Evolutionary conservation across 2,888 invertebrate genomes (phyloP).

Genomic region (Sphecodes monilicornis): DNA sequence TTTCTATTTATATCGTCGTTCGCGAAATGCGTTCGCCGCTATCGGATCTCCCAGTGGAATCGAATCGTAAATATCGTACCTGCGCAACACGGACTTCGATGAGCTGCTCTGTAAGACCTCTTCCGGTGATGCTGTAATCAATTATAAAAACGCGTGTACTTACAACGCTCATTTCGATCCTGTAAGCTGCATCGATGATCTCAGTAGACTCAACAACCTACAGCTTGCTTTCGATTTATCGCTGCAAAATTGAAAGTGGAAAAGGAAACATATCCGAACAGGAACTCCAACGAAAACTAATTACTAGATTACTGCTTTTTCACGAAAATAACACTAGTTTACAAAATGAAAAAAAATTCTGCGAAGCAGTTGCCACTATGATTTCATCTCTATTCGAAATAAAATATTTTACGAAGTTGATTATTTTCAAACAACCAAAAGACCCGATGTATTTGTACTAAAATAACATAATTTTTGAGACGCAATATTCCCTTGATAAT

Average conservation of each 20-base stretch:
- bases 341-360: too few species aligned
- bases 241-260: neutral
- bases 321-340: too few species aligned
- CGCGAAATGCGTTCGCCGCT: neutral
- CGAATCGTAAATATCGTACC: constrained; percentile 23
- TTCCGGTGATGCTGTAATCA: neutral
- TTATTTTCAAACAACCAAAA: too few species aligned
- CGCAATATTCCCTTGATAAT: too few species aligned
- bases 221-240: neutral
- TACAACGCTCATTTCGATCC: neutral
- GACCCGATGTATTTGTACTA: too few species aligned
- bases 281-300: too few species aligned
- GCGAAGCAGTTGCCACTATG: too few species aligned
- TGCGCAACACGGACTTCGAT: neutral
- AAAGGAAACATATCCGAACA: neutral
- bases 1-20: constrained; percentile 13
- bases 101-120: neutral
- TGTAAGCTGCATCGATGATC: neutral
- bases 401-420: too few species aligned
- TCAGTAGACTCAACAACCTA: neutral
- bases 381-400: too few species aligned
- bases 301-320: too few species aligned
- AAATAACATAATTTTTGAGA: too few species aligned
- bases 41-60: constrained; percentile 11
- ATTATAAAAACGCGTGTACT: neutral